Evolutionary conservation across 2,113 vertebrate genomes (phyloP).

Genomic region (Sclerurus mexicanus): DNA sequence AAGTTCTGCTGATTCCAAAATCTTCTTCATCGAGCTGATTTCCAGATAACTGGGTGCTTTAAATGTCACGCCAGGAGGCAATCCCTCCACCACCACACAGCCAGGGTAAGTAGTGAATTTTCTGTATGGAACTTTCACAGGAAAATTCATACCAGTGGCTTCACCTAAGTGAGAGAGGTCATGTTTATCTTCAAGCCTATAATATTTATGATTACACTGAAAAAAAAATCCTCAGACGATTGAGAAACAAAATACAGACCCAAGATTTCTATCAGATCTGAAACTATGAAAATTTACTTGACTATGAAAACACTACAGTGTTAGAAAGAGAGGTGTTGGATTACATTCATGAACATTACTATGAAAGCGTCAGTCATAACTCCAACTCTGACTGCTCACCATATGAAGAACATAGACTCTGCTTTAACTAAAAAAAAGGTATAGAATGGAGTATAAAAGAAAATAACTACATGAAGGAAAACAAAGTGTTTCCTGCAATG

Average conservation of each 20-base stretch:
- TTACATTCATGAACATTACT: not conserved
- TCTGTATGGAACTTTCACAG: conserved; percentile 81
- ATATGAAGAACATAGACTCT: not conserved
- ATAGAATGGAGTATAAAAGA: not conserved
- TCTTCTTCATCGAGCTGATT: conserved; percentile 78
- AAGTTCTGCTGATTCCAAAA: conserved; percentile 76
- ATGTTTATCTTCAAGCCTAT: not conserved
- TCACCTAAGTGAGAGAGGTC: conserved; percentile 65
- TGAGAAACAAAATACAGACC: not conserved
- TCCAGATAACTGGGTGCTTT: conserved; percentile 84
- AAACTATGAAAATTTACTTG: not conserved
- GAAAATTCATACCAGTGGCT: conserved; percentile 79
- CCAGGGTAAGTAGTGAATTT: conserved; percentile 81
- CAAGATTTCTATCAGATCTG: not conserved
- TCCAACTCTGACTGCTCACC: not conserved
- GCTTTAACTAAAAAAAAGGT: not conserved
- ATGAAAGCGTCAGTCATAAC: not conserved
- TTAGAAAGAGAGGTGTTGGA: not conserved
- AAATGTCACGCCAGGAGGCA: conserved; percentile 78
- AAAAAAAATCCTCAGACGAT: not conserved
- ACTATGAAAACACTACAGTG: not conserved
- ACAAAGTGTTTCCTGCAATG: not conserved
- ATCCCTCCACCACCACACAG: conserved; percentile 79
- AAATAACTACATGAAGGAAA: not conserved
- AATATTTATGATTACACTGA: not conserved